phyloP scores from a whole-genome alignment of 2,888 invertebrate genomes.

The Daptonema setosum region DNA sequence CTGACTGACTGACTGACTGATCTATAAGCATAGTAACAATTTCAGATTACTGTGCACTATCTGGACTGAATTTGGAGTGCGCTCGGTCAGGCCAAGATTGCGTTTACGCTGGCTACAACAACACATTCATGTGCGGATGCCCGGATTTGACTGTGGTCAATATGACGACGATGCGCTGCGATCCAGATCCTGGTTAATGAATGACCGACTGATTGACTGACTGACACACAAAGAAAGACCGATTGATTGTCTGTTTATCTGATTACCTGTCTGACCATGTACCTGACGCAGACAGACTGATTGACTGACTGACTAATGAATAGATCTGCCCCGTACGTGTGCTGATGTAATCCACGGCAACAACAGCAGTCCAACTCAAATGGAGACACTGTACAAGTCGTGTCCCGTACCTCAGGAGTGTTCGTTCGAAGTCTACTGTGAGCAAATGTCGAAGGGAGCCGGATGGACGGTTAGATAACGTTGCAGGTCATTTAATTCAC shows the following conservation, averaged over 20 bases:
- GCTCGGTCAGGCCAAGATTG: not conserved
- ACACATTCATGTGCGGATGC: slow-evolving; percentile 4
- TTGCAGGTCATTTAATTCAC: not conserved
- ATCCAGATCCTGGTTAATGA: not conserved
- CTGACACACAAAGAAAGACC: too few relatives aligned
- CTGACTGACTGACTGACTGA: too few relatives aligned
- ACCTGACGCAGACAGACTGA: too few relatives aligned
- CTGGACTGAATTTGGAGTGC: not conserved
- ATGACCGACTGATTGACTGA: too few relatives aligned
- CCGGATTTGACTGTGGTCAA: not conserved
- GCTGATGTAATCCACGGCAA: not conserved
- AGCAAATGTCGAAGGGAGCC: not conserved
- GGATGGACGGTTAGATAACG: slow-evolving; percentile 3
- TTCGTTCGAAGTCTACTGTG: not conserved
- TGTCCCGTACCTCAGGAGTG: not conserved
- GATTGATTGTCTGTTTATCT: too few relatives aligned
- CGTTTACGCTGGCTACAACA: slow-evolving; percentile 1
- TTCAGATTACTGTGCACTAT: not conserved
- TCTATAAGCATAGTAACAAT: too few relatives aligned
- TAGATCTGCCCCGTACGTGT: not conserved
- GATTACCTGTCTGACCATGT: too few relatives aligned
- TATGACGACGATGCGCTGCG: not conserved
- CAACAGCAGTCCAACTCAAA: not conserved
- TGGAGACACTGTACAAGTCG: not conserved
- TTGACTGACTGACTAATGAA: too few relatives aligned